These are phyloP conservation scores for Sinhomidia bicolor DNA, from an alignment of 2,888 invertebrate genomes.

Conservation along the genomic window DNA sequence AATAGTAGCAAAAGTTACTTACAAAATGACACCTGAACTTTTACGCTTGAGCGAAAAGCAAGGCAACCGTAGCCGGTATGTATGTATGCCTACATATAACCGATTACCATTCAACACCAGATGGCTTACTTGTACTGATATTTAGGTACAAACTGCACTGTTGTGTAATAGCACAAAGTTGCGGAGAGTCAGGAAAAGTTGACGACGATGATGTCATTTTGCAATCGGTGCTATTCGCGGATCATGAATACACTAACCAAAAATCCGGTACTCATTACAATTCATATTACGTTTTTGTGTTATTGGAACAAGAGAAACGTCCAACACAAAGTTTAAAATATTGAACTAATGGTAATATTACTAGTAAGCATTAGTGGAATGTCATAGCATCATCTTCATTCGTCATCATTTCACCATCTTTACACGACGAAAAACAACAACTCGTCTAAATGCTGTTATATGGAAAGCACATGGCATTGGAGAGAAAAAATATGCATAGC, in stretches of 20 bases:
- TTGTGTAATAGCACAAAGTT: not conserved
- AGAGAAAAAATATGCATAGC: not conserved
- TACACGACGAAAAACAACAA: not conserved
- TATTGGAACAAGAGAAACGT: too few species aligned
- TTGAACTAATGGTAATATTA: too few species aligned
- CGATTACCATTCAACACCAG: too few species aligned
- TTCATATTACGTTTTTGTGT: not conserved
- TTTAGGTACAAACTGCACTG: not conserved
- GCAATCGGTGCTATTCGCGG: conserved; percentile 53
- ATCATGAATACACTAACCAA: not conserved
- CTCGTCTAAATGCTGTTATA: not conserved
- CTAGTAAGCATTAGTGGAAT: not conserved
- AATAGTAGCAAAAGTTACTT: too few species aligned
- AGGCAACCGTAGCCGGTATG: too few species aligned
- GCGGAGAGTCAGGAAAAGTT: not conserved
- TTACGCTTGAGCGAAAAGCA: too few species aligned
- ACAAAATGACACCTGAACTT: too few species aligned
- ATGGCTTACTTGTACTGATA: not conserved
- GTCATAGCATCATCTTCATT: conserved; percentile 20
- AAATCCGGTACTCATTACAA: not conserved
- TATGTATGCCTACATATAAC: too few species aligned
- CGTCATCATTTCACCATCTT: conserved; percentile 7
- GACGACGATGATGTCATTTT: conserved; percentile 49
- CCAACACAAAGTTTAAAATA: too few species aligned
- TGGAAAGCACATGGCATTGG: conserved; percentile 23